Evolutionary conservation across 2,888 invertebrate species (phyloP), one percentile per base, ranked within the genome.

Genomic region (Harmothoe impar): DNA sequence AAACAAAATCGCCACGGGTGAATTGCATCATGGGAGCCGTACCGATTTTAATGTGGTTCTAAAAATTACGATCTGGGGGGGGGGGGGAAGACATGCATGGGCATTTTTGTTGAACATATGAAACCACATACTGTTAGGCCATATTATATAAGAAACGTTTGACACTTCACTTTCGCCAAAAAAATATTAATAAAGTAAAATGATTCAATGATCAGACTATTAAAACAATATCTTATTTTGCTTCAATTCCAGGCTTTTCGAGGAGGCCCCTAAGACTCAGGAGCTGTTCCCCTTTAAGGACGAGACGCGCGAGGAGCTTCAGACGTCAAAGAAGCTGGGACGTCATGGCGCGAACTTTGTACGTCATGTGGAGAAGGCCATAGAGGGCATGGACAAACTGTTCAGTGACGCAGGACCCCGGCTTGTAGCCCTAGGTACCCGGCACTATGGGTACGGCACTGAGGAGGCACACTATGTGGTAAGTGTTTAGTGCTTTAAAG

Each of bases 291-390:
- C 86, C 12, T 86, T 86, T 54, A 17, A 25, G 23, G 86, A 86
- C 23, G 86, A 86, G 56, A 52, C 86, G 7, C 0, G 15, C 52
- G 86, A 86, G 33, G 56, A 56, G 29, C 56, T 86, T 29, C 10
- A 25, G 20, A 86, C 86, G 52, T 86, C 86, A 0, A 86, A 25
- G 86, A 52, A 54, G 56, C 86, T 86, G 31, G 86, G 54, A 1
- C 86, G 86, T 15, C 86, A 86, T 29, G 86, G 86, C 86, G 56
- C 54, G 0, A 86, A 86, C 86, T 86, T 86, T 29, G 86, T 86
- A 20, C 52, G 86, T 29, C 25, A 86, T 12, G n/a, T 86, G 52
- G 86, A 86, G 33, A 23, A 54, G 54, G 52, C 86, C 25, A 33
- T 86, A 15, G 86, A 86, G 1, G 54, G 86, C 25, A 52, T 86